These are phyloP conservation scores for Tamandua tetradactyla DNA, from an alignment of 2,797 vertebrate genomes.

Conservation along the genomic window DNA sequence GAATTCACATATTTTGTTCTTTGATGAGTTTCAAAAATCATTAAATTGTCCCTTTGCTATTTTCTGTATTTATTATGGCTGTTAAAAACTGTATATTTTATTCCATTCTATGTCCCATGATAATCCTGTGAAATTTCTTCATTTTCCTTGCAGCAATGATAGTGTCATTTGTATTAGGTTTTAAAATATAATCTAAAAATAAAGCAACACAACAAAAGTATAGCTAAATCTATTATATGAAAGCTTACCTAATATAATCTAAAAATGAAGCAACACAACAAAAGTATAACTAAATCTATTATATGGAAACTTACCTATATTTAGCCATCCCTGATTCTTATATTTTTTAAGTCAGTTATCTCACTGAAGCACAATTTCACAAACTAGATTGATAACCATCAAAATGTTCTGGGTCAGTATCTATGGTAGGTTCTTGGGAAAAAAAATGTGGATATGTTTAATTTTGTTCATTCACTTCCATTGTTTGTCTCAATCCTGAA, in stretches of 20 bases:
- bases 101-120: constrained; percentile 64
- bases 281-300: constrained; percentile 37
- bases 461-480: constrained; percentile 28
- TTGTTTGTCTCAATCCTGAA: constrained; percentile 5
- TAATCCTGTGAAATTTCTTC: constrained; percentile 67
- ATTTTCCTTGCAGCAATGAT: constrained; percentile 65
- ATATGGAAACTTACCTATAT: neutral
- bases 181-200: constrained; percentile 71
- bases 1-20: constrained; percentile 78
- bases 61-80: constrained; percentile 78
- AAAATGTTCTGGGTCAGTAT: neutral
- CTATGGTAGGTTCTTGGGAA: neutral
- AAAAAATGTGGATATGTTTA: constrained; percentile 4
- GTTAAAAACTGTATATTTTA: constrained; percentile 72
- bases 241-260: constrained; percentile 56
- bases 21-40: constrained; percentile 80
- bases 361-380: constrained; percentile 24
- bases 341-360: constrained; percentile 38
- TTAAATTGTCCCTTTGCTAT: constrained; percentile 77
- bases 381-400: neutral
- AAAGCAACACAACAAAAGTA: constrained; percentile 14
- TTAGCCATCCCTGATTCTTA: constrained; percentile 16
- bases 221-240: constrained; percentile 31
- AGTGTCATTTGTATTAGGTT: constrained; percentile 60
- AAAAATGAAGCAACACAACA: constrained; percentile 58